Evolutionary conservation across 2,797 vertebrate species (phyloP).

Genomic region (Dryobates pubescens): DNA sequence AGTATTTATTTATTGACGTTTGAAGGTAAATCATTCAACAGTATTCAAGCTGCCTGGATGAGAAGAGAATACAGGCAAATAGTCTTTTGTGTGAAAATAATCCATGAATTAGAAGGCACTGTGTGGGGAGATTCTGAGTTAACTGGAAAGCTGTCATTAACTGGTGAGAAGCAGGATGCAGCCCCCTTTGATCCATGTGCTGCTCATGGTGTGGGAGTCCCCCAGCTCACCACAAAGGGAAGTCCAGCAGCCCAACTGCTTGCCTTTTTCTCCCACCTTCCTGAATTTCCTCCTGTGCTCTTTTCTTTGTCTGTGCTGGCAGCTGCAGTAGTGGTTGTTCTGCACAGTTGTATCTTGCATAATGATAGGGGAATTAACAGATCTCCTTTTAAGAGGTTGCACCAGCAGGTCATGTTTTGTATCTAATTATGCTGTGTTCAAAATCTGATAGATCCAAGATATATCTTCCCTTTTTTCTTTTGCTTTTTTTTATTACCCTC

Average conservation of each 20-base stretch:
- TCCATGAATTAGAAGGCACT: not conserved
- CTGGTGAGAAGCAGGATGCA: not conserved
- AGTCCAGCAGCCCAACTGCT: not conserved
- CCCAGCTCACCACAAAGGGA: fast-evolving
- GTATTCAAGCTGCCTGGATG: not conserved
- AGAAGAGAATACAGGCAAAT: not conserved
- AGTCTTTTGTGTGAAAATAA: not conserved
- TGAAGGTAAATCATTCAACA: not conserved
- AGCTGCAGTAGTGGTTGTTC: not conserved
- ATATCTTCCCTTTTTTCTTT: not conserved
- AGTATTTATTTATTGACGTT: not conserved
- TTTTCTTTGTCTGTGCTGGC: not conserved
- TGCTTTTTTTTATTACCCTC: too few species aligned
- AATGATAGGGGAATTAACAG: not conserved
- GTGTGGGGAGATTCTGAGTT: not conserved
- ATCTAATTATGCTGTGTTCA: not conserved
- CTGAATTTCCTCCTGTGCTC: not conserved
- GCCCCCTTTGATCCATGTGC: not conserved
- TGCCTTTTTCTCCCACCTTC: not conserved
- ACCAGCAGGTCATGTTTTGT: not conserved
- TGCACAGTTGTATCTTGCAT: not conserved
- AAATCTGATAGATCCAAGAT: not conserved
- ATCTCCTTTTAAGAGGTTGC: not conserved
- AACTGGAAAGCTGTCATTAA: slow-evolving; percentile 27
- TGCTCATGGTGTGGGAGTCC: not conserved